These are phyloP conservation scores for Antrozous pallidus DNA, from an alignment of 2,797 vertebrate species.

Conservation along the genomic window DNA sequence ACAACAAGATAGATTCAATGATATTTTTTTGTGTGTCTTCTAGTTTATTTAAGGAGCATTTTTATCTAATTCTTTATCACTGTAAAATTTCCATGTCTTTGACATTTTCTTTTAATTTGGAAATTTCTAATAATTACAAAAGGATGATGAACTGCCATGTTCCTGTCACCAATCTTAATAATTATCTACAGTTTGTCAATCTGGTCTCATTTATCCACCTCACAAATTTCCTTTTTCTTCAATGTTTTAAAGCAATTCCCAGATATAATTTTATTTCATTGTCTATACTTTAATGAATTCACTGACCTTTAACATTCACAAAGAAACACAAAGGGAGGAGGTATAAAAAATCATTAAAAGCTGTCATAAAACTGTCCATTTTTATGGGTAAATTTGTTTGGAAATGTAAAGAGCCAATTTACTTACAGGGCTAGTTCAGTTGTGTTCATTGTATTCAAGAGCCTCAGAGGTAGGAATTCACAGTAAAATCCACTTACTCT, in stretches of 20 bases:
- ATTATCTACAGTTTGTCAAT: not conserved
- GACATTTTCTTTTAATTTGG: not conserved
- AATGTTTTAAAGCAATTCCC: not conserved
- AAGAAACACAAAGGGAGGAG: not conserved
- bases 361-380: conserved; percentile 11
- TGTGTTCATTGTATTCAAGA: not conserved
- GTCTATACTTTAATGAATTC: not conserved
- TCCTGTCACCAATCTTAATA: not conserved
- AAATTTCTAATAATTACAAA: conserved; percentile 27
- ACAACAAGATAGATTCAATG: not conserved
- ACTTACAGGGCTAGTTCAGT: not conserved
- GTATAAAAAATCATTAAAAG: not conserved
- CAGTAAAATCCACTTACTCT: conserved; percentile 4
- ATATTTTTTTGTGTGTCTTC: not conserved
- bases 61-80: conserved; percentile 14
- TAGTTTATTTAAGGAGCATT: not conserved
- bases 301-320: not conserved
- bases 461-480: conserved; percentile 1
- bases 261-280: not conserved
- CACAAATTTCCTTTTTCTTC: not conserved
- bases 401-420: not conserved
- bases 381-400: conserved; percentile 29
- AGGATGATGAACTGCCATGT: not conserved
- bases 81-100: not conserved
- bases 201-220: not conserved